Evolutionary conservation across 2,113 vertebrate species (phyloP).

Genomic region (Sciurus niger): DNA sequence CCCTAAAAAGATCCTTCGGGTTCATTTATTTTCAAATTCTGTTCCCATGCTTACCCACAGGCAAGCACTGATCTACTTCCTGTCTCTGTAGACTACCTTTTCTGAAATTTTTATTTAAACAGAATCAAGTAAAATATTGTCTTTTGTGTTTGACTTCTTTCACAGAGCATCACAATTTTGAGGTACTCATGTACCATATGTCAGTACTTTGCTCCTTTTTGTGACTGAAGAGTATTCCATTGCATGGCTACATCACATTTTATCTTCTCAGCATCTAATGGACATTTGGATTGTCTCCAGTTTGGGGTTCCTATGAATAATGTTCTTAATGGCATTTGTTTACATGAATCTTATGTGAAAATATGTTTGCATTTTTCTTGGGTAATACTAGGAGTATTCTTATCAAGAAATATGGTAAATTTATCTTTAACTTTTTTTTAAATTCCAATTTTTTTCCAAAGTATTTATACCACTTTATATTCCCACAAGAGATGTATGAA

Average conservation of each 20-base stretch:
- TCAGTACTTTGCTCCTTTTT: background rate
- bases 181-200: background rate
- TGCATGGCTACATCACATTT: background rate
- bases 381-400: background rate
- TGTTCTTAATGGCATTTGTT: background rate
- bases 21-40: background rate
- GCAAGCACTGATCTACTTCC: background rate
- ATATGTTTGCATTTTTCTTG: background rate
- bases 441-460: background rate
- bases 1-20: background rate
- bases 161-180: background rate
- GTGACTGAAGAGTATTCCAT: background rate
- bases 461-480: background rate
- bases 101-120: background rate
- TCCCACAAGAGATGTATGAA: background rate
- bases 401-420: background rate
- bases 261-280: background rate
- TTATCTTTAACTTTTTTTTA: slow-evolving; percentile 26
- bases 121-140: background rate
- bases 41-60: background rate
- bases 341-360: background rate
- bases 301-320: background rate
- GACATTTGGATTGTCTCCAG: background rate
- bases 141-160: background rate
- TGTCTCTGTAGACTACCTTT: background rate